These are phyloP conservation scores for Eupithecia subumbrata DNA, from an alignment of 2,888 invertebrate species.

Conservation along the genomic window DNA sequence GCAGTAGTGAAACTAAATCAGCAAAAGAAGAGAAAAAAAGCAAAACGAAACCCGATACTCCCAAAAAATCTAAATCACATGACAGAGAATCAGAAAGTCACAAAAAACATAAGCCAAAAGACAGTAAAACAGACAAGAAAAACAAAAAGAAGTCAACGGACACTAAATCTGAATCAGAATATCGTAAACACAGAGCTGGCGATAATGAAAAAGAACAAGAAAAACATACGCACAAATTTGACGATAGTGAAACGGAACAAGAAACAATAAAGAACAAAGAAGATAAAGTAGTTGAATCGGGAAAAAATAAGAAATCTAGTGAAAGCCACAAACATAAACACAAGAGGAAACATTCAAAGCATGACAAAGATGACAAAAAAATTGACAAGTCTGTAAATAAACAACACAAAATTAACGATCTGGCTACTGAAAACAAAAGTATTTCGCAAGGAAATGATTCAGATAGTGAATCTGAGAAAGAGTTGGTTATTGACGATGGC, in stretches of 20 bases:
- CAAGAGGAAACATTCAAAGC: slow-evolving; percentile 41
- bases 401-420: slow-evolving; percentile 30
- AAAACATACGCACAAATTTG: slow-evolving; percentile 43
- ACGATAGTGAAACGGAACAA: slow-evolving; percentile 63
- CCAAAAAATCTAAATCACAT: slow-evolving; percentile 58
- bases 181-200: slow-evolving; percentile 43
- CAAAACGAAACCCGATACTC: neutral
- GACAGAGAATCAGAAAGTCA: slow-evolving; percentile 57
- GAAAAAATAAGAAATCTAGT: slow-evolving; percentile 55
- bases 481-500: slow-evolving; percentile 64
- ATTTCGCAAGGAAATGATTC: slow-evolving; percentile 46
- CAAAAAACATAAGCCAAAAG: slow-evolving; percentile 57
- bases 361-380: slow-evolving; percentile 43
- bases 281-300: slow-evolving; percentile 34
- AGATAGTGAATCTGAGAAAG: slow-evolving; percentile 65
- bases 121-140: slow-evolving; percentile 64
- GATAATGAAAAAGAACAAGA: slow-evolving; percentile 64
- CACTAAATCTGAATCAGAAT: slow-evolving; percentile 62
- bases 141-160: slow-evolving; percentile 46
- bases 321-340: slow-evolving; percentile 46
- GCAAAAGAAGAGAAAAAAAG: slow-evolving; percentile 32
- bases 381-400: slow-evolving; percentile 40
- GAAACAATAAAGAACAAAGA: slow-evolving; percentile 28
- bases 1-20: slow-evolving; percentile 61
- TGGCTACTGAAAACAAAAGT: slow-evolving; percentile 33